Percentiles rank a stretch among this genome's conserved stretches.
These are phyloP conservation scores for Indicator indicator DNA, from an alignment of 2,113 vertebrate genomes.

Conservation along the genomic window DNA sequence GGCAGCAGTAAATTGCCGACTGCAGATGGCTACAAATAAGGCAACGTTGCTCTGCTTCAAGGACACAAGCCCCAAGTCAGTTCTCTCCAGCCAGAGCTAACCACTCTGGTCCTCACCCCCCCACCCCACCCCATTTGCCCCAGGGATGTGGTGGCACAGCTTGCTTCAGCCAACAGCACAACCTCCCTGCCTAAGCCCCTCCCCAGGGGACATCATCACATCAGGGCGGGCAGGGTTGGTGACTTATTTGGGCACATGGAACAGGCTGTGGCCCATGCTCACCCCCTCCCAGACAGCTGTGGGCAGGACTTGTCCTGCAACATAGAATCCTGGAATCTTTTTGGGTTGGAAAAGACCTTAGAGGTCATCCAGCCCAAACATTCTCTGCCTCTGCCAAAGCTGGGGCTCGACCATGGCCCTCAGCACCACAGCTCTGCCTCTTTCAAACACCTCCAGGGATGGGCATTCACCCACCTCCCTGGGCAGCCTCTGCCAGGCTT, in stretches of 20 bases:
- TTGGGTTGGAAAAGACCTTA: no score
- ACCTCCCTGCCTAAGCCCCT: neutral
- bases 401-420: no score
- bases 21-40: slow-evolving; percentile 71
- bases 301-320: neutral
- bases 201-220: neutral
- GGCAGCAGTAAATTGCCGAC: slow-evolving; percentile 66
- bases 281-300: neutral
- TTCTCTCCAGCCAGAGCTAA: slow-evolving; percentile 15
- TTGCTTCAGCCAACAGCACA: neutral
- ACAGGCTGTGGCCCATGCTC: neutral
- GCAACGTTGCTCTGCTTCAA: slow-evolving; percentile 61
- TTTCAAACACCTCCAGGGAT: no score
- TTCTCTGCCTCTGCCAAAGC: no score
- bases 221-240: neutral
- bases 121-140: neutral
- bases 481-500: no score
- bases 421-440: no score
- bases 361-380: no score
- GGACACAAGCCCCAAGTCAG: slow-evolving; percentile 50
- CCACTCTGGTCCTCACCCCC: neutral
- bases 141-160: neutral
- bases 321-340: no score
- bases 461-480: no score
- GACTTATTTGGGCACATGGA: slow-evolving; percentile 14